phyloP scores from a whole-genome alignment of 1,140 invertebrate genomes.

The Trypoxylus dichotomus region DNA sequence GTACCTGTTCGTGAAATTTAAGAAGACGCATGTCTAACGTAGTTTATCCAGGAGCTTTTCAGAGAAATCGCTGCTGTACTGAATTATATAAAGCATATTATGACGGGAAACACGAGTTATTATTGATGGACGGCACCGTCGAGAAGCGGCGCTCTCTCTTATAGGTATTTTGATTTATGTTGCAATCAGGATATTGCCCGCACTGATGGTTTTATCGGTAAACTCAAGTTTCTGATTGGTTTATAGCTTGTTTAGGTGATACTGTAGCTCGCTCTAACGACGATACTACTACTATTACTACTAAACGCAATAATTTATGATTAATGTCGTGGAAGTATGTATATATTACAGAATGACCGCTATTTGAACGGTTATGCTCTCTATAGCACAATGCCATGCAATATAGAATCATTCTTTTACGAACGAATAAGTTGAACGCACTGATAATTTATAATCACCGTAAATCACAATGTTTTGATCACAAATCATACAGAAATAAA shows the following conservation, averaged over 20 bases:
- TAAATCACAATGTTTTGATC: not conserved
- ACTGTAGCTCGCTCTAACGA: conserved; percentile 1
- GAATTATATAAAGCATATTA: conserved; percentile 17
- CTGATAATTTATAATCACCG: not conserved
- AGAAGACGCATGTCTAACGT: not conserved
- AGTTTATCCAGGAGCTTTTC: conserved; percentile 5
- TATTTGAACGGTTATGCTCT: not conserved
- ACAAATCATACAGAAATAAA: not conserved
- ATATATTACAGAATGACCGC: not conserved
- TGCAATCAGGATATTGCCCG: conserved; percentile 19
- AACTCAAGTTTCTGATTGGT: conserved; percentile 12
- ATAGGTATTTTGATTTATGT: conserved; percentile 13
- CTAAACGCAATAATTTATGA: not conserved
- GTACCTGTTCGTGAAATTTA: not conserved
- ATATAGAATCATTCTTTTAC: not conserved
- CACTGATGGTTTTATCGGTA: conserved; percentile 10
- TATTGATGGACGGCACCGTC: conserved; percentile 3
- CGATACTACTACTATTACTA: conserved; percentile 9
- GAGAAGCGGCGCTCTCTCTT: not conserved
- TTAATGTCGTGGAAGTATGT: not conserved
- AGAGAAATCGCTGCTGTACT: not conserved
- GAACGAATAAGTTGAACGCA: not conserved
- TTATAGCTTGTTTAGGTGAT: conserved; percentile 10
- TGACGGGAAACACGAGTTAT: conserved; percentile 7
- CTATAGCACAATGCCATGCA: not conserved